These are phyloP conservation scores for Junonia oenone DNA, from an alignment of 2,888 invertebrate species.

Conservation along the genomic window DNA sequence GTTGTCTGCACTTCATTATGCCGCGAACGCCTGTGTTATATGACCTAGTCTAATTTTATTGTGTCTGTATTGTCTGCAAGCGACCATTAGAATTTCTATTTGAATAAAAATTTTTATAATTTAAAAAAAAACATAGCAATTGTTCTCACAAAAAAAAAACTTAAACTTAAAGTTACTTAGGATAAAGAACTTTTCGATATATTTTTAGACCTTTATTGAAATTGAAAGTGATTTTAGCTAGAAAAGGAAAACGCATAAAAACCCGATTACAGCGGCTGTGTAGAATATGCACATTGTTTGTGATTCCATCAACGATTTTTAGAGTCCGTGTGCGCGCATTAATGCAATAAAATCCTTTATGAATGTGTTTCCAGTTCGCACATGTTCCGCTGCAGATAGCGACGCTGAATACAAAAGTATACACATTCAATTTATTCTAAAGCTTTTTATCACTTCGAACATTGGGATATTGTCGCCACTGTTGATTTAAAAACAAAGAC, in stretches of 20 bases:
- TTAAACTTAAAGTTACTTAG: no score
- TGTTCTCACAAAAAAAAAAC: no score
- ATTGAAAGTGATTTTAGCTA: background rate
- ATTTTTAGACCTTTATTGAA: no score
- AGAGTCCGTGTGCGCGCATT: constrained; percentile 62
- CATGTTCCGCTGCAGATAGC: constrained; percentile 6
- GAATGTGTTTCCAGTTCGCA: constrained; percentile 43
- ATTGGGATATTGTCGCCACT: background rate
- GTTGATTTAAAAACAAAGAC: background rate
- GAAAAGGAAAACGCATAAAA: background rate
- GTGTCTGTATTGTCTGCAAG: background rate
- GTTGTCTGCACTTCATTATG: constrained; percentile 4
- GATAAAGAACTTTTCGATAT: no score
- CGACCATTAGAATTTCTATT: background rate
- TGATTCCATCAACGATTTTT: constrained; percentile 42
- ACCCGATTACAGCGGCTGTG: background rate
- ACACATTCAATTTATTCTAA: background rate
- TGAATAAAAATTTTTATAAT: no score
- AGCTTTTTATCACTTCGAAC: background rate
- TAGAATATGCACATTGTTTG: constrained; percentile 18
- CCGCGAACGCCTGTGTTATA: background rate
- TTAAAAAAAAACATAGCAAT: no score
- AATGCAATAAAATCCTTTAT: constrained; percentile 54
- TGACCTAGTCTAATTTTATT: constrained; percentile 8
- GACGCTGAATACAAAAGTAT: background rate